These are phyloP conservation scores for Acleris sparsana DNA, from an alignment of 2,888 invertebrate species.

Conservation along the genomic window DNA sequence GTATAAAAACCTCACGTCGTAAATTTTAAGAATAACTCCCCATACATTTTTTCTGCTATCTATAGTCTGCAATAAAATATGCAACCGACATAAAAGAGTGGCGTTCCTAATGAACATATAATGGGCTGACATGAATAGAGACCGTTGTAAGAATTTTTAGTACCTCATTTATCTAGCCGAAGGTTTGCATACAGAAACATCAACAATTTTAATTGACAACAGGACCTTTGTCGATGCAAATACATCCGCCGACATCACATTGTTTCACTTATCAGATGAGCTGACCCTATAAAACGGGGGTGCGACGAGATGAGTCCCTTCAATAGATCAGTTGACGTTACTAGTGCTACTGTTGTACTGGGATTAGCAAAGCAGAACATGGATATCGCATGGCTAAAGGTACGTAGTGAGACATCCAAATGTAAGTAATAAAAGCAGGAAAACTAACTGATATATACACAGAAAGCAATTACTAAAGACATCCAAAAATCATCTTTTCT, in stretches of 20 bases:
- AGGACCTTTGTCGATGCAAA: slow-evolving; percentile 69
- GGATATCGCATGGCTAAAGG: slow-evolving; percentile 60
- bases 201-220: slow-evolving; percentile 70
- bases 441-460: neutral
- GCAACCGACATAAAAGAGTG: slow-evolving; percentile 28
- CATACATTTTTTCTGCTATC: neutral
- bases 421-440: neutral
- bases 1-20: neutral
- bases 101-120: slow-evolving; percentile 39
- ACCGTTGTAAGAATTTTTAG: slow-evolving; percentile 42
- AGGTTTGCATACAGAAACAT: slow-evolving; percentile 62
- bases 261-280: slow-evolving; percentile 70
- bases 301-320: slow-evolving; percentile 50
- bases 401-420: slow-evolving; percentile 40
- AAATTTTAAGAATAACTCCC: neutral
- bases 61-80: slow-evolving; percentile 15
- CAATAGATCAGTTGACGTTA: slow-evolving; percentile 53
- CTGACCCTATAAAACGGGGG: slow-evolving; percentile 65
- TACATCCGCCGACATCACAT: slow-evolving; percentile 63
- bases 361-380: slow-evolving; percentile 43
- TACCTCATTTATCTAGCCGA: slow-evolving; percentile 46
- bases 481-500: no score
- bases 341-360: slow-evolving; percentile 43
- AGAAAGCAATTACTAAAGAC: no score
- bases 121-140: slow-evolving; percentile 43